Evolutionary conservation across 1,140 invertebrate species (phyloP), one percentile per base, ranked within the genome.

Genomic region (Bilobella aurantiaca): DNA sequence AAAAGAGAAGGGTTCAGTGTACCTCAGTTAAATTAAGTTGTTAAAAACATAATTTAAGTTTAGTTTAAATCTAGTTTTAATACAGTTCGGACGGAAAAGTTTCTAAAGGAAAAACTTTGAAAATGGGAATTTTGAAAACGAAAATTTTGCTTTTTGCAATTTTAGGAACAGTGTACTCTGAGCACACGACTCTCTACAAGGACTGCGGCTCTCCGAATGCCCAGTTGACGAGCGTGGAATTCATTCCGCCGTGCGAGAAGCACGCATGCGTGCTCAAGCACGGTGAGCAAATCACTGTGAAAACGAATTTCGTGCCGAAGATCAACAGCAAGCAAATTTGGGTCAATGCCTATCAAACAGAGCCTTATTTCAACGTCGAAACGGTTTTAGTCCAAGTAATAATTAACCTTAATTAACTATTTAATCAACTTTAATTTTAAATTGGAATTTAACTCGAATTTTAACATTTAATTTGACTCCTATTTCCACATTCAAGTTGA

Each of bases 181-280:
- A 42, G 34, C 18, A 8, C 34, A 8, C 34, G 34, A 18, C 18
- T 18, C 34, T 42, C 18, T 18, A 62, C 32, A 37, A 31, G 23
- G 59, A 62, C 27, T 62, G 59, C 46, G 59, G 59, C 3, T 62
- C 59, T 3, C 59, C 34, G 8, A 23, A 34, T 37, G 59, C 23
- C 5, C 21, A 62, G 5, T 46, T 62, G 59, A 27, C 25, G 12
- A 62, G 25, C n/a, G 25, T 62, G 5, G 59, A 62, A 27, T 30
- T 62, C 29, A 62, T 62, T 62, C 59, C 59, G 8, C 3, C 31
- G 5, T 62, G 59, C 27, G 32, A 62, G 30, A 37, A 46, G 25
- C 12, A 62, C 30, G 37, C 28, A 3, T 62, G 59, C 32, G 34
- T 62, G 3, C 31, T 62, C 14, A 62, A 3, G 14, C 29, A 34